Evolutionary conservation across 1,140 invertebrate species (phyloP).

Genomic region (Helicoverpa armigera): DNA sequence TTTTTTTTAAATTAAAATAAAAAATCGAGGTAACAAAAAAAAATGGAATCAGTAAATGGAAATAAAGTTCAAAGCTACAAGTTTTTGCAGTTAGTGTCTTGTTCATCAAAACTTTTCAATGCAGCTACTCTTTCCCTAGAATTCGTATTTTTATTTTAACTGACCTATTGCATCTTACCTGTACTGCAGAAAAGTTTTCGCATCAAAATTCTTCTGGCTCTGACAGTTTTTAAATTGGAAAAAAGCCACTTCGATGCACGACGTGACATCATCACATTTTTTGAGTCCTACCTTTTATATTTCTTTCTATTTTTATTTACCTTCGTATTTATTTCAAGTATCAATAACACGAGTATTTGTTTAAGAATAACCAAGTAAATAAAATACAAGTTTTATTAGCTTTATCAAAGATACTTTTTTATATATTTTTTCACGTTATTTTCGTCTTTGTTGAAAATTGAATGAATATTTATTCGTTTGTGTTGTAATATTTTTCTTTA

Average conservation of each 20-base stretch:
- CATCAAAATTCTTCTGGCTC: conserved; percentile 43
- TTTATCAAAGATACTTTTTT: too few relatives aligned
- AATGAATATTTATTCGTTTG: too few relatives aligned
- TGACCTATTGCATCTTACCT: conserved; percentile 25
- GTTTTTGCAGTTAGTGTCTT: not conserved
- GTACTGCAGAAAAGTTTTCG: conserved; percentile 22
- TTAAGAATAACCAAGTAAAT: too few relatives aligned
- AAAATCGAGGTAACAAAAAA: not conserved
- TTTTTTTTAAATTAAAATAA: not conserved
- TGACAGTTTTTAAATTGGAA: conserved; percentile 50
- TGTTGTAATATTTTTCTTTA: too few relatives aligned
- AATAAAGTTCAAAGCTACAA: not conserved
- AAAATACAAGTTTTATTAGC: too few relatives aligned
- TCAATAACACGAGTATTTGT: too few relatives aligned
- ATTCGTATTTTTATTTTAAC: not conserved
- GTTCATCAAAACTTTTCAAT: not conserved
- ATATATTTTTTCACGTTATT: too few relatives aligned
- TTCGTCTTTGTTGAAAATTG: too few relatives aligned
- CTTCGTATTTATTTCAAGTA: not conserved
- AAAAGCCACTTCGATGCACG: conserved; percentile 38
- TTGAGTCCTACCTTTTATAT: not conserved
- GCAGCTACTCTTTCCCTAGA: not conserved
- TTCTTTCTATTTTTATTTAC: conserved; percentile 3
- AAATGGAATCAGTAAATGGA: not conserved
- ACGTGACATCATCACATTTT: conserved; percentile 40